Evolutionary conservation across 1,140 invertebrate genomes (phyloP).

Genomic region (Oscheius sp.): DNA sequence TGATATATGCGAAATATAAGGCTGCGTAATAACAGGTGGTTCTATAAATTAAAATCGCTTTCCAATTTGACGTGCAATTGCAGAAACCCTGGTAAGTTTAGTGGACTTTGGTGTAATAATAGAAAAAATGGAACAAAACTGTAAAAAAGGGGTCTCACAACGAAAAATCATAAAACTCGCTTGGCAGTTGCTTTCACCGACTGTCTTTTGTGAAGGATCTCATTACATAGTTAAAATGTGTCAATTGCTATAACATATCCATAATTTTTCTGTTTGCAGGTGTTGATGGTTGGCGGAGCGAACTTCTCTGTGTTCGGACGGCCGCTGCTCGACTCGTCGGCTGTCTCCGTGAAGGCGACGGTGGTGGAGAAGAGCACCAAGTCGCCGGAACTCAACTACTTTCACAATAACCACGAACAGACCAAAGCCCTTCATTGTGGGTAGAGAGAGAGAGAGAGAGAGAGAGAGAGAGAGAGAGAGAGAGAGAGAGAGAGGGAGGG

Average conservation of each 20-base stretch:
- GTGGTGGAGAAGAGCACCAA: constrained; percentile 58
- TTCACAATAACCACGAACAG: constrained; percentile 33
- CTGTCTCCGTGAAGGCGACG: constrained; percentile 49
- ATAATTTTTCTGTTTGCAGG: constrained; percentile 40
- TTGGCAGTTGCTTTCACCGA: too few relatives aligned
- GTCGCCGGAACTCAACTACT: constrained; percentile 47
- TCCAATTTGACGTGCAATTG: too few relatives aligned
- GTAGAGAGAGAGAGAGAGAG: too few relatives aligned
- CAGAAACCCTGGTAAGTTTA: too few relatives aligned
- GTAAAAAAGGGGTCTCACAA: not conserved
- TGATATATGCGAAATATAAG: too few relatives aligned
- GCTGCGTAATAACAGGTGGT: too few relatives aligned
- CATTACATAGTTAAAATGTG: not conserved
- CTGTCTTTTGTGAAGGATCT: not conserved
- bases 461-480: too few relatives aligned
- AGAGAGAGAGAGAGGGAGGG: too few relatives aligned
- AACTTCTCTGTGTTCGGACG: constrained; percentile 56
- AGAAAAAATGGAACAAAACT: too few relatives aligned
- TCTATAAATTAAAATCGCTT: too few relatives aligned
- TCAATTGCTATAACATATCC: not conserved
- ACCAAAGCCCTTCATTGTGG: not conserved
- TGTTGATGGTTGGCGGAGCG: constrained; percentile 51
- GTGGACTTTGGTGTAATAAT: too few relatives aligned
- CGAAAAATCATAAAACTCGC: not conserved
- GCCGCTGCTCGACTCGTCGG: constrained; percentile 44